Conservation (phyloP, 2,797 vertebrate species). For the Bovichtus variegatus region DNA sequence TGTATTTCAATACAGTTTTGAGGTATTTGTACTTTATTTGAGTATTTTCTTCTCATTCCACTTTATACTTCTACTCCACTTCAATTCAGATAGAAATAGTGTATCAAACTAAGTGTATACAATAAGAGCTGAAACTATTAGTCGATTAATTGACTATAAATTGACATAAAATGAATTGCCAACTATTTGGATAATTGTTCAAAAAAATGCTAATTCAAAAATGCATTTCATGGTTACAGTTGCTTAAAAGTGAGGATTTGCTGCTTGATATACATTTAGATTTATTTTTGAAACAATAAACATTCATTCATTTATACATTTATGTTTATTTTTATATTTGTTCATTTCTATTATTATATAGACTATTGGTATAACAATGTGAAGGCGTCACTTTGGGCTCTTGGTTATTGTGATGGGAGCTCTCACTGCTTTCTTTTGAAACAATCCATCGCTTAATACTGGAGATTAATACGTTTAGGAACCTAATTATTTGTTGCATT, state of each 20-base stretch:
- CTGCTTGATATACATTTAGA: too few species aligned
- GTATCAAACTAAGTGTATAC: neutral
- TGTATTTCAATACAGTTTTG: neutral
- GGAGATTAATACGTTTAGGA: neutral
- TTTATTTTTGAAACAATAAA: too few species aligned
- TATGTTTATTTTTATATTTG: too few species aligned
- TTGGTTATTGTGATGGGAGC: neutral
- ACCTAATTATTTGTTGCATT: neutral
- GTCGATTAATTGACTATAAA: neutral
- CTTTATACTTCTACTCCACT: neutral
- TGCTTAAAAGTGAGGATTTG: neutral
- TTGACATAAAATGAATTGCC: neutral
- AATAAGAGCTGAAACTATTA: neutral
- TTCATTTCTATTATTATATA: neutral
- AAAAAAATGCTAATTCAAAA: neutral
- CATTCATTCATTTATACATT: too few species aligned
- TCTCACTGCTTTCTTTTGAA: neutral
- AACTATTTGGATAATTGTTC: neutral
- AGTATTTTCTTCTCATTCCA: conserved; percentile 3
- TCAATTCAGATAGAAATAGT: neutral
- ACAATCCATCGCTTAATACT: neutral
- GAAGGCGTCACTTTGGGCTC: neutral
- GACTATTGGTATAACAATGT: neutral
- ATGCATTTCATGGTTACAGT: neutral
- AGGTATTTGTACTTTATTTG: neutral